A percentile compares a stretch with the other conserved stretches of the same genome.
These are phyloP conservation scores for Vombatus ursinus DNA, from an alignment of 2,113 vertebrate genomes.

Conservation along the genomic window DNA sequence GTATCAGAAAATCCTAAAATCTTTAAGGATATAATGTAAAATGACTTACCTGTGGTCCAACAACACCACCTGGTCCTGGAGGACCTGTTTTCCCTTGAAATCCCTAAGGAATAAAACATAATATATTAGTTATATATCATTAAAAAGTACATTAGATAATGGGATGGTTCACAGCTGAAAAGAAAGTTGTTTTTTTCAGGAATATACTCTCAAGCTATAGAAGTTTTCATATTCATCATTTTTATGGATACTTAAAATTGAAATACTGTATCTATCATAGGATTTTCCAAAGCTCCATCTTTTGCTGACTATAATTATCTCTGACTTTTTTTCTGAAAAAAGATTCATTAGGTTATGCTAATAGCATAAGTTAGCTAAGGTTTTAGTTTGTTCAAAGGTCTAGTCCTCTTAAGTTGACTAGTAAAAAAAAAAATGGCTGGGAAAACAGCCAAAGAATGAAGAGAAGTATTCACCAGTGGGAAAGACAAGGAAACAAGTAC, in stretches of 20 bases:
- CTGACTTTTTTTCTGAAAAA: background rate
- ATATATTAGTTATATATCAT: background rate
- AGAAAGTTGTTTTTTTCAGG: slow-evolving; percentile 36
- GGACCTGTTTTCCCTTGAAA: slow-evolving; percentile 99
- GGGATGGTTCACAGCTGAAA: background rate
- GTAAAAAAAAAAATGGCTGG: background rate
- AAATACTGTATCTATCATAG: slow-evolving; percentile 60
- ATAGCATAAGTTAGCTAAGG: background rate
- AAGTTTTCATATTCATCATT: slow-evolving; percentile 43
- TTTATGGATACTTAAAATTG: slow-evolving; percentile 28
- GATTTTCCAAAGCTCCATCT: slow-evolving; percentile 38
- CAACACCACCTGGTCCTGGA: slow-evolving; percentile 96
- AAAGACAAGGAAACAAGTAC: background rate
- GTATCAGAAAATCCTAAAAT: background rate
- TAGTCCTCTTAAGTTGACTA: background rate
- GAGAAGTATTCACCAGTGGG: background rate
- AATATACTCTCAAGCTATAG: slow-evolving; percentile 23
- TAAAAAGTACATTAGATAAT: background rate
- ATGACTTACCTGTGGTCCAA: slow-evolving; percentile 93
- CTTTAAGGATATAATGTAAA: slow-evolving; percentile 24
- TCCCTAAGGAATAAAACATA: slow-evolving; percentile 85
- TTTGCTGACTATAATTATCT: slow-evolving; percentile 30
- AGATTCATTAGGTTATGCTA: background rate
- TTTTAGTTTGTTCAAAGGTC: background rate
- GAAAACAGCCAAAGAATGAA: slow-evolving; percentile 20